A percentile compares a stretch with the other conserved stretches of the same genome.
Evolutionary conservation across 1,140 invertebrate genomes (phyloP).

Genomic region (Pogonomyrmex californicus): DNA sequence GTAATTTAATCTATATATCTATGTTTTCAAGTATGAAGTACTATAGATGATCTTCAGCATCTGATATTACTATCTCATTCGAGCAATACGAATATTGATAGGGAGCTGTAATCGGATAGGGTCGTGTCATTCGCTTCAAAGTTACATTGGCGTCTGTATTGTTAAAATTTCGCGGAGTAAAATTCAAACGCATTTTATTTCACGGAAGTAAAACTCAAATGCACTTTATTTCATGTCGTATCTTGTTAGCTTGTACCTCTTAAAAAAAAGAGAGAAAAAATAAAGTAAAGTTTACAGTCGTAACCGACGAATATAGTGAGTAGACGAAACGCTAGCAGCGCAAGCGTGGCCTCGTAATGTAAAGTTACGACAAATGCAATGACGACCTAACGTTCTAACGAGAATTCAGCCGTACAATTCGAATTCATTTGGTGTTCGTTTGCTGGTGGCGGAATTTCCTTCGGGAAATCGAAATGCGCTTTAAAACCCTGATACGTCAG

Average conservation of each 20-base stretch:
- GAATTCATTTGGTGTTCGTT: constrained; percentile 25
- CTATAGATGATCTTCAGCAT: neutral
- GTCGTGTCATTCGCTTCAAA: neutral
- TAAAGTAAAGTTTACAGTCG: constrained; percentile 6
- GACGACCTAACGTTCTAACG: neutral
- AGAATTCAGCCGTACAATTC: constrained; percentile 21
- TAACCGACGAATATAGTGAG: neutral
- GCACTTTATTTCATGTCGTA: neutral
- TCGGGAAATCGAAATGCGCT: constrained; percentile 18
- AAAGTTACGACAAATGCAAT: constrained; percentile 34
- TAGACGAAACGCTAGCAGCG: neutral
- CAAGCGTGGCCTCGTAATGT: constrained; percentile 2
- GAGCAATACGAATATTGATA: neutral
- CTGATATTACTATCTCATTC: constrained; percentile 2
- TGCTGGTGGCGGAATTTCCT: neutral
- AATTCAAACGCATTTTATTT: neutral
- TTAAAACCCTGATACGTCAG: constrained; percentile 26
- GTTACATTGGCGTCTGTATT: neutral
- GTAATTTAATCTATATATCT: constrained; percentile 20
- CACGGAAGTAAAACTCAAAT: neutral
- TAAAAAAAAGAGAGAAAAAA: neutral
- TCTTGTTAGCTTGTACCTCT: constrained; percentile 3
- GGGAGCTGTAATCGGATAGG: neutral
- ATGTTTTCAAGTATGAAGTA: constrained; percentile 4
- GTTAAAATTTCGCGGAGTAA: neutral